Conservation (phyloP, 1,140 invertebrate species). For the Paralvinella palmiformis region DNA sequence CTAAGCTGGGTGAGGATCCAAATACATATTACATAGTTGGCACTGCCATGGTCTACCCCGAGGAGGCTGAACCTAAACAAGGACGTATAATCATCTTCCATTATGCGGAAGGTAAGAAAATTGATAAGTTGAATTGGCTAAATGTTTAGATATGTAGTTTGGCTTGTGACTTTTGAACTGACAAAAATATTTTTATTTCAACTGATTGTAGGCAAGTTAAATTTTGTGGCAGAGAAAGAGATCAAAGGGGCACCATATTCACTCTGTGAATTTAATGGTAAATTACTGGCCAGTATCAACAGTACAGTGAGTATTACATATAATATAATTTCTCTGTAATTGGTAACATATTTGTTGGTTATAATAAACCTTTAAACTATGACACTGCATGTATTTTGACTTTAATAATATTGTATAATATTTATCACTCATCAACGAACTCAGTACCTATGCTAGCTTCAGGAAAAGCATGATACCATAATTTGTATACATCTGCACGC, state of each 20-base stretch:
- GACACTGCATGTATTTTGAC: too few species aligned
- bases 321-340: too few species aligned
- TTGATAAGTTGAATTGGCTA: background rate
- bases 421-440: too few species aligned
- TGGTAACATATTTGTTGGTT: too few species aligned
- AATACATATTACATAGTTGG: conserved; percentile 91
- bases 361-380: too few species aligned
- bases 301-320: conserved; percentile 72
- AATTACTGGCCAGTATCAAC: conserved; percentile 90
- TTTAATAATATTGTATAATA: too few species aligned
- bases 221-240: conserved; percentile 89
- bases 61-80: conserved; percentile 90
- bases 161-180: background rate
- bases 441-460: too few species aligned
- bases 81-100: conserved; percentile 85
- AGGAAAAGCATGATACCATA: too few species aligned
- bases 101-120: conserved; percentile 67
- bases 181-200: background rate
- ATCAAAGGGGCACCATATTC: conserved; percentile 92
- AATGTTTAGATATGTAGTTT: background rate
- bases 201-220: conserved; percentile 60
- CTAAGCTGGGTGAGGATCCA: conserved; percentile 83
- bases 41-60: conserved; percentile 85
- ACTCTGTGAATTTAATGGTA: conserved; percentile 70
- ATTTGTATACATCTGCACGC: too few species aligned